phyloP scores from a whole-genome alignment of 1,140 invertebrate species.

The Papilio helenus region DNA sequence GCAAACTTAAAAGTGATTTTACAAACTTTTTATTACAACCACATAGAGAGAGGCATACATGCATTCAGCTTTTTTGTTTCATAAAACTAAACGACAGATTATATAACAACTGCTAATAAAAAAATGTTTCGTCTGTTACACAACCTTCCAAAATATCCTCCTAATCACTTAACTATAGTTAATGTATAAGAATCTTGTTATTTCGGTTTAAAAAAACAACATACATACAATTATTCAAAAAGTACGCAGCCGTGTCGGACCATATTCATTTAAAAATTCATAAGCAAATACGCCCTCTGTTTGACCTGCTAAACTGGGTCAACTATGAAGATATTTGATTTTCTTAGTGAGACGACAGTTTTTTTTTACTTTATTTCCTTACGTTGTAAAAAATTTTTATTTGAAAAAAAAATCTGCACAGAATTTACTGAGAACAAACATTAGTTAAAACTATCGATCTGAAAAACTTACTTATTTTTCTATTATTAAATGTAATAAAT shows the following conservation, averaged over 20 bases:
- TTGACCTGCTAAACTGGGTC: slow-evolving; percentile 11
- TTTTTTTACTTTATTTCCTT: neutral
- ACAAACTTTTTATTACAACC: too few relatives aligned
- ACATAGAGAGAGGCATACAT: too few relatives aligned
- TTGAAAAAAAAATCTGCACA: neutral
- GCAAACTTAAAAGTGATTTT: neutral
- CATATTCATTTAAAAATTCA: slow-evolving; percentile 22
- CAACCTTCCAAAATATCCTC: neutral
- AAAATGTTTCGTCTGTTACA: neutral
- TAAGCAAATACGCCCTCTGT: slow-evolving; percentile 5
- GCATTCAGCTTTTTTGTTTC: too few relatives aligned
- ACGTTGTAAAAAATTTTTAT: neutral
- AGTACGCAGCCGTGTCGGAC: neutral
- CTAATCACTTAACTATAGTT: neutral
- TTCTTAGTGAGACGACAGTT: neutral
- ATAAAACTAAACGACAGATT: too few relatives aligned
- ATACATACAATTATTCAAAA: neutral
- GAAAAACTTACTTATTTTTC: neutral
- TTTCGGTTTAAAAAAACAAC: neutral
- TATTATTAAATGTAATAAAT: neutral
- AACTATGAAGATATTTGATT: slow-evolving; percentile 20
- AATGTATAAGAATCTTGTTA: neutral
- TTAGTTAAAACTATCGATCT: neutral
- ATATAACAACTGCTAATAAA: too few relatives aligned
- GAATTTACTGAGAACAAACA: neutral